Evolutionary conservation across 1,140 invertebrate genomes (phyloP), one percentile per base, ranked within the genome.

Genomic region (Drosophila nasuta): DNA sequence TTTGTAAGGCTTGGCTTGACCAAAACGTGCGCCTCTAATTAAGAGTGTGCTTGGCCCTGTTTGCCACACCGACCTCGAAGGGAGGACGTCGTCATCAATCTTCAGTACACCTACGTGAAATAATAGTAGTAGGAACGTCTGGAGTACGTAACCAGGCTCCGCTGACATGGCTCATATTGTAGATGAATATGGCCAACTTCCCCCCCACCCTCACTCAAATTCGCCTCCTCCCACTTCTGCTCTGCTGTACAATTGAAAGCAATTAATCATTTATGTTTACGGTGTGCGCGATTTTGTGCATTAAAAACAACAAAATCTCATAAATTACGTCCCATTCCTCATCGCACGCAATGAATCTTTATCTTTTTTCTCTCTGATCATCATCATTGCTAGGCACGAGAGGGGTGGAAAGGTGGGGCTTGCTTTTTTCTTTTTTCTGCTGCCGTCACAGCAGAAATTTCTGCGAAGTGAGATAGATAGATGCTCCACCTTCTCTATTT

Each of bases 241-340:
- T 13, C 11, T 11, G n/a, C 49, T 46, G 48, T 41, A 20, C 60
- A 65, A 71, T 75, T 71, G 59, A 46, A 65, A 48, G 58, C 77
- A 86, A 87, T 88, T 80, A 89, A 88, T 88, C 83, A 88, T 89
- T 83, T 49, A 38, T 76, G 41, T 75, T 74, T 73, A 67, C 48
- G 41, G 28, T 52, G 45, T 49, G 17, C 60, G 68, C 60, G 70
- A 71, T 67, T 25, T 73, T 75, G 28, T 78, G 67, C 81, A 60
- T 69, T 59, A 74, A 71, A 65, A 87, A 68, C 3, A 28, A 54
- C 3, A 28, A 54, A 75, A 74, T 66, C 78, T 72, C 83, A 87
- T 87, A 87, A 88, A 87, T 87, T 81, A 74, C 64, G 65, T 17
- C 30, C 17, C 56, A n/a, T 51, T 20, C 52, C 15, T 8, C 30